Conservation (phyloP, 2,797 vertebrate genomes). For the Vireo griseus region DNA sequence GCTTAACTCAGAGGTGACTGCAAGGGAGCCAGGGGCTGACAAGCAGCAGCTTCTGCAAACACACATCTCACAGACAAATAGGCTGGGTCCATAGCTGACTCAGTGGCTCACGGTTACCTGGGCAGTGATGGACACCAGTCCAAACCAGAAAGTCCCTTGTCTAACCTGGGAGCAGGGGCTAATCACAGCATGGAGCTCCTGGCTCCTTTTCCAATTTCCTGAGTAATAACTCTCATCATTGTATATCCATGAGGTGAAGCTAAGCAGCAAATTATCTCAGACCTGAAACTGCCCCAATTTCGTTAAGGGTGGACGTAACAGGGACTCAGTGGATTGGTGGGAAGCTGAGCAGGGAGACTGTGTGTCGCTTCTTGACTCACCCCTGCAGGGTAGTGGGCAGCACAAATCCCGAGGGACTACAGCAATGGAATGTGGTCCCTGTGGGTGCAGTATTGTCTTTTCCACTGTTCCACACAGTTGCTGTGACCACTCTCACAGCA, state of each 20-base stretch:
- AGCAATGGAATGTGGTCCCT: background rate
- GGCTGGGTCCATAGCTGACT: background rate
- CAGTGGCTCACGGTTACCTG: accelerated
- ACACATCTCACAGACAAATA: background rate
- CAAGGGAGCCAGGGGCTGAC: background rate
- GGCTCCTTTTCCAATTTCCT: background rate
- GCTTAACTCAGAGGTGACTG: background rate
- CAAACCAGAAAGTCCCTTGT: background rate
- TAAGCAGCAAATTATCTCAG: background rate
- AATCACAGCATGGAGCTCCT: background rate
- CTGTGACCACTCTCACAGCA: background rate
- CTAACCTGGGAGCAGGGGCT: background rate
- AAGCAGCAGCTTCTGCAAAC: background rate
- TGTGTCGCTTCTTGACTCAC: background rate
- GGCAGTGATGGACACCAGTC: no score
- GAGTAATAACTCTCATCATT: background rate
- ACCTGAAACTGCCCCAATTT: background rate
- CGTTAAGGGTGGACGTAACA: background rate
- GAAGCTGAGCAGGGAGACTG: background rate
- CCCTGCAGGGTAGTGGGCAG: background rate
- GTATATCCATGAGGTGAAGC: background rate
- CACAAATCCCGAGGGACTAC: background rate
- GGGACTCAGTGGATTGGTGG: background rate
- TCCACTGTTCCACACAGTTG: background rate
- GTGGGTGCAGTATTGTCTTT: background rate